These are phyloP conservation scores for Drosophila greeni DNA, from an alignment of 2,888 invertebrate species.

Conservation along the genomic window DNA sequence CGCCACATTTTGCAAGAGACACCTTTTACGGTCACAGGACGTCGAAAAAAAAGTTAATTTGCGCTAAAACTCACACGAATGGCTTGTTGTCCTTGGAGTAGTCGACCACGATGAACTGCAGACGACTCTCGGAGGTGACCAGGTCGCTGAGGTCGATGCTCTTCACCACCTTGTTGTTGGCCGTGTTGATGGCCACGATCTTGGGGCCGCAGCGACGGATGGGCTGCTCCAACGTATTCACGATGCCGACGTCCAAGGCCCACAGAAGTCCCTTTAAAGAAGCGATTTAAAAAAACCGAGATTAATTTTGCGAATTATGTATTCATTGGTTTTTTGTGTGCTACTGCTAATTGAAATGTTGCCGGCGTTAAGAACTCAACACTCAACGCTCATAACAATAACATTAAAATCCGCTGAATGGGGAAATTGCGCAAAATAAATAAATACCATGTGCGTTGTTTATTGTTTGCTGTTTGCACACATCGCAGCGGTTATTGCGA, in stretches of 20 bases:
- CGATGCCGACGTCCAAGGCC: conserved; percentile 82
- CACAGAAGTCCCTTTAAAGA: conserved; percentile 80
- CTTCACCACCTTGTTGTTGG: conserved; percentile 82
- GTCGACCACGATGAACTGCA: conserved; percentile 82
- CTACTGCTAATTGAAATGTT: conserved; percentile 37
- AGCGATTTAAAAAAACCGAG: background rate
- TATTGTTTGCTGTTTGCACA: conserved; percentile 19
- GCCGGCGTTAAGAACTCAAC: conserved; percentile 12
- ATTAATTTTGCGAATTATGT: conserved; percentile 11
- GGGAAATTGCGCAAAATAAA: conserved; percentile 45
- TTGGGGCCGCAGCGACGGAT: conserved; percentile 82
- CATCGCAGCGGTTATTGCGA: conserved; percentile 18
- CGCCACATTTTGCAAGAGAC: background rate
- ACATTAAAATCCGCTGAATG: conserved; percentile 29
- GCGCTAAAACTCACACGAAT: conserved; percentile 76
- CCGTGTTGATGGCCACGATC: conserved; percentile 81
- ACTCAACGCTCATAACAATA: conserved; percentile 22
- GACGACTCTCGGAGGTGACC: conserved; percentile 80
- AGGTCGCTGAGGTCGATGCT: conserved; percentile 81
- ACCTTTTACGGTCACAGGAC: conserved; percentile 1
- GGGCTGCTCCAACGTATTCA: conserved; percentile 82
- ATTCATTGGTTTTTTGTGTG: conserved; percentile 49
- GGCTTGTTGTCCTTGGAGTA: conserved; percentile 80
- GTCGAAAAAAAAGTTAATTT: background rate
- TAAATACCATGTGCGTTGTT: conserved; percentile 8